Percentiles rank a stretch among this genome's conserved stretches.
phyloP scores from a whole-genome alignment of 1,140 invertebrate genomes.

The Drosophila teissieri region DNA sequence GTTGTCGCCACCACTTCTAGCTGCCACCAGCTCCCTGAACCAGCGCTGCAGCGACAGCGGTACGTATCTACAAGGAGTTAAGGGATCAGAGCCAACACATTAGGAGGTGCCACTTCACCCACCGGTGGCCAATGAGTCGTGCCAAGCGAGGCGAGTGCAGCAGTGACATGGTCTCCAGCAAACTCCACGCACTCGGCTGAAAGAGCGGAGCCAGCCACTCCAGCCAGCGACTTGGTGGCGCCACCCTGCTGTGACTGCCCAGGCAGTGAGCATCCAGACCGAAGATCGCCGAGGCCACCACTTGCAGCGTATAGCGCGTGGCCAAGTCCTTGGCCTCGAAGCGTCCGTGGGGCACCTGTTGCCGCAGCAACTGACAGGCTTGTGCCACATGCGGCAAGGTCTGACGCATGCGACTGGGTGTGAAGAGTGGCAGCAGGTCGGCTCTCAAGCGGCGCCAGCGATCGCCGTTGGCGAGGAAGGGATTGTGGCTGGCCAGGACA shows the following conservation, averaged over 20 bases:
- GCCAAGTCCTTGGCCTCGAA: slow-evolving; percentile 55
- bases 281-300: slow-evolving; percentile 59
- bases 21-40: slow-evolving; percentile 33
- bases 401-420: slow-evolving; percentile 49
- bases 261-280: slow-evolving; percentile 58
- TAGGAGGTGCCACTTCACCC: background rate
- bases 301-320: slow-evolving; percentile 62
- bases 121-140: slow-evolving; percentile 47
- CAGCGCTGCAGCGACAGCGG: slow-evolving; percentile 44
- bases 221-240: slow-evolving; percentile 29
- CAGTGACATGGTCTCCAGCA: slow-evolving; percentile 58
- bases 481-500: slow-evolving; percentile 49
- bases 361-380: slow-evolving; percentile 28
- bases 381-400: slow-evolving; percentile 39
- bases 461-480: slow-evolving; percentile 57
- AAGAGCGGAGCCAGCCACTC: slow-evolving; percentile 49
- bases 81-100: no score
- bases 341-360: background rate
- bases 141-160: slow-evolving; percentile 52
- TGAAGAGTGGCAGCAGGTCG: slow-evolving; percentile 63
- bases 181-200: slow-evolving; percentile 47
- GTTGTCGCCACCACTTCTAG: slow-evolving; percentile 9
- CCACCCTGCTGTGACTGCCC: background rate
- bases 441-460: slow-evolving; percentile 47
- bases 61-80: slow-evolving; percentile 38